phyloP scores from a whole-genome alignment of 2,113 vertebrate genomes.

The Callipepla californica region DNA sequence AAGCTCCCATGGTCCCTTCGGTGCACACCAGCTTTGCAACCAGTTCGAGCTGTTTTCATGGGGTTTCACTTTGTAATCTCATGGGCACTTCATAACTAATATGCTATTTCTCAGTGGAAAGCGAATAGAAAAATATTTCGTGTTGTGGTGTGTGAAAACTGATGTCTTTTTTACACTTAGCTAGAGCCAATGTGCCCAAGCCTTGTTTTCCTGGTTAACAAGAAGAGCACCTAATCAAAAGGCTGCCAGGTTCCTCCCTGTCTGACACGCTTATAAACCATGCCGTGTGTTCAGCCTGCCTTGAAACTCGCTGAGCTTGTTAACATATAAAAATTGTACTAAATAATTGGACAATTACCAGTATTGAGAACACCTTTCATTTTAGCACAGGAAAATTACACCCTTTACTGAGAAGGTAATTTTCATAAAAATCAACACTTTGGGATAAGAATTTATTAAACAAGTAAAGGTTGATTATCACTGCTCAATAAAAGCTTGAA shows the following conservation, averaged over 20 bases:
- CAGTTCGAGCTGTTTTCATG: background rate
- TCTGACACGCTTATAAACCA: background rate
- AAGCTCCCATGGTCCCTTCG: background rate
- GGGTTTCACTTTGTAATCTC: background rate
- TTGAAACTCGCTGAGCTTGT: background rate
- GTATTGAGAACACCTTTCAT: constrained; percentile 18
- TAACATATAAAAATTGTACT: constrained; percentile 9
- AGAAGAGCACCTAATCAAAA: background rate
- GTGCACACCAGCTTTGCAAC: background rate
- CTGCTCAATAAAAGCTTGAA: constrained; percentile 26
- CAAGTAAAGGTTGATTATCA: constrained; percentile 28
- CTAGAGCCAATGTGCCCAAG: background rate
- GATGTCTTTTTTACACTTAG: background rate
- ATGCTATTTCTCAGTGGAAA: background rate
- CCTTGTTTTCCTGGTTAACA: background rate
- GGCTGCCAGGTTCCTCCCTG: background rate
- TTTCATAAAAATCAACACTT: constrained; percentile 52
- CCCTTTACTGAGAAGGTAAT: constrained; percentile 19
- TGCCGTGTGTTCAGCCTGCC: background rate
- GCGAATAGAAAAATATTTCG: background rate
- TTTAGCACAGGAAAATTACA: constrained; percentile 32
- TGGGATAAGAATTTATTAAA: constrained; percentile 39
- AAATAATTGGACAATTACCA: constrained; percentile 47
- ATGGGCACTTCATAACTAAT: background rate
- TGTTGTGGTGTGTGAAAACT: background rate